Evolutionary conservation across 1,140 invertebrate species (phyloP).

Genomic region (Tribolium castaneum): DNA sequence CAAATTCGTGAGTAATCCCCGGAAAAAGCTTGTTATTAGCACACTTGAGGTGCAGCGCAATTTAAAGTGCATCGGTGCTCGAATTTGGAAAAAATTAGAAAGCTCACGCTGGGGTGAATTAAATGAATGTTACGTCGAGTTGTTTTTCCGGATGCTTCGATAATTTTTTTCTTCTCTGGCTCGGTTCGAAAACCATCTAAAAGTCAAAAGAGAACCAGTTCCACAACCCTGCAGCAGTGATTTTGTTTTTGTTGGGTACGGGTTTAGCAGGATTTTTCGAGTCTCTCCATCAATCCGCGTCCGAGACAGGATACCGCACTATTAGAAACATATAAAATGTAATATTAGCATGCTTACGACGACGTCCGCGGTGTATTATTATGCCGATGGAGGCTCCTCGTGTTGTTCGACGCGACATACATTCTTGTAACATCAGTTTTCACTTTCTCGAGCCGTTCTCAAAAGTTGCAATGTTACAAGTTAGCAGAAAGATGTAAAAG

Average conservation of each 20-base stretch:
- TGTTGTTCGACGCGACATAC: conserved; percentile 13
- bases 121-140: not conserved
- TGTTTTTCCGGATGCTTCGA: conserved; percentile 19
- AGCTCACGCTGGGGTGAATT: not conserved
- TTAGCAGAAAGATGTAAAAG: too few species aligned
- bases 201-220: conserved; percentile 15
- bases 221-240: conserved; percentile 12
- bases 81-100: not conserved
- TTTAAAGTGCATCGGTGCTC: too few species aligned
- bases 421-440: conserved; percentile 33
- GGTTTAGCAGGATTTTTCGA: conserved; percentile 6
- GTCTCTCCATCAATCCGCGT: not conserved
- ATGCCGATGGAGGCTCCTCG: not conserved
- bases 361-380: conserved; percentile 7
- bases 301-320: conserved; percentile 3
- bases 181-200: not conserved
- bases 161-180: not conserved
- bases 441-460: not conserved
- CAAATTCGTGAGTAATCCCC: not conserved
- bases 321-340: conserved; percentile 18
- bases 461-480: not conserved
- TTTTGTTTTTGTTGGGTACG: conserved; percentile 8
- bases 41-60: too few species aligned
- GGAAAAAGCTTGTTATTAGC: too few species aligned
- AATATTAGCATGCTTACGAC: conserved; percentile 16